phyloP scores from a whole-genome alignment of 2,797 vertebrate genomes.

The Pipistrellus kuhlii region DNA sequence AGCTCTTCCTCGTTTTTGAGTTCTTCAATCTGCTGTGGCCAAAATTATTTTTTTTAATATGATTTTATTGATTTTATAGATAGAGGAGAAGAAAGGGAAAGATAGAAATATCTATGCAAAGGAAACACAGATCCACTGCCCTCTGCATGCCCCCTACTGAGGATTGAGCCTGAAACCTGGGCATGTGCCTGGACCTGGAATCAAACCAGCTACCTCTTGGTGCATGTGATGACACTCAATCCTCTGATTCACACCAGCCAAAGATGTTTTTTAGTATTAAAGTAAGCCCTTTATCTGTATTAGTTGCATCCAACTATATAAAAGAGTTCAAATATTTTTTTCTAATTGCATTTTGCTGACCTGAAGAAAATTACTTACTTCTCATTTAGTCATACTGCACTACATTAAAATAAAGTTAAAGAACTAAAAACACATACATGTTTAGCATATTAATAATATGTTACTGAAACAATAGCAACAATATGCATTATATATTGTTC shows the following conservation, averaged over 20 bases:
- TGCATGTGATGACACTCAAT: too few species aligned
- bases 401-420: conserved; percentile 20
- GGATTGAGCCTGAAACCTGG: too few species aligned
- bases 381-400: background rate
- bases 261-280: conserved; percentile 9
- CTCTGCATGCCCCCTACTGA: too few species aligned
- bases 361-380: background rate
- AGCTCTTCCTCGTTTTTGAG: background rate
- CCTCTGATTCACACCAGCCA: too few species aligned
- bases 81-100: too few species aligned
- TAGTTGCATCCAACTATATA: background rate
- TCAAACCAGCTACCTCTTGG: too few species aligned
- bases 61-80: too few species aligned
- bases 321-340: background rate
- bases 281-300: background rate
- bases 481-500: background rate
- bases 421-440: background rate
- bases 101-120: too few species aligned
- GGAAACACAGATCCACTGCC: too few species aligned
- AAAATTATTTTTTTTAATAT: background rate
- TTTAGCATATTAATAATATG: background rate
- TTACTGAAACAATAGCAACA: background rate
- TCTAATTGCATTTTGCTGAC: background rate
- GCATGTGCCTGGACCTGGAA: too few species aligned
- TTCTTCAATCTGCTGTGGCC: background rate